phyloP scores from a whole-genome alignment of 2,797 vertebrate genomes.

The Aplochiton taeniatus region DNA sequence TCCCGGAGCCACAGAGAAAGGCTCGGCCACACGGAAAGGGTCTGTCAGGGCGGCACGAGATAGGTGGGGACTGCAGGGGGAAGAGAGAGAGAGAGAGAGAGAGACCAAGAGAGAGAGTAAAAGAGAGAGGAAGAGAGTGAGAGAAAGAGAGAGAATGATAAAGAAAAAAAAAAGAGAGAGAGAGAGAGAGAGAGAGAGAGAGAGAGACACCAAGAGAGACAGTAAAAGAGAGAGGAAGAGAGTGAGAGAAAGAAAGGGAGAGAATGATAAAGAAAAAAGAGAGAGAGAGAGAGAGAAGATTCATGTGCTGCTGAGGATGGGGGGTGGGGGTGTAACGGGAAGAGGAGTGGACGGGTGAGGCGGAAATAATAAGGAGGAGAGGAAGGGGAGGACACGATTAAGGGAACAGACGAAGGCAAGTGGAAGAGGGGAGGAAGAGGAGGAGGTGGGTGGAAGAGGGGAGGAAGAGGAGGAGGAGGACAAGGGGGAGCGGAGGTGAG shows the following conservation, averaged over 20 bases:
- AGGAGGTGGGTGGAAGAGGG: constrained; percentile 22
- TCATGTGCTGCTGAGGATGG: constrained; percentile 19
- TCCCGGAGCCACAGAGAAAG: too few relatives aligned
- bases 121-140: too few relatives aligned
- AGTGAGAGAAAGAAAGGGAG: constrained; percentile 12
- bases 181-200: constrained; percentile 1
- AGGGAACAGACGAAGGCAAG: constrained; percentile 2
- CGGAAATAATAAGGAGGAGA: constrained; percentile 31
- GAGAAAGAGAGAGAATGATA: background rate
- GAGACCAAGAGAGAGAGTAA: too few relatives aligned
- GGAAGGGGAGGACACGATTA: constrained; percentile 32
- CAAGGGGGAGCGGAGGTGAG: background rate
- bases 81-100: too few relatives aligned
- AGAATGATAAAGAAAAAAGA: background rate
- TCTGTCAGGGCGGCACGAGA: too few relatives aligned
- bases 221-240: constrained; percentile 23
- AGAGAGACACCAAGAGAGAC: background rate
- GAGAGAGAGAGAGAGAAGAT: background rate
- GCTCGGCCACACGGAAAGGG: too few relatives aligned
- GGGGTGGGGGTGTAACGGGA: constrained; percentile 38
- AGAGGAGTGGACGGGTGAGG: constrained; percentile 36
- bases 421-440: constrained; percentile 16
- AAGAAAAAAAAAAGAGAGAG: background rate
- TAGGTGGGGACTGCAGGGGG: too few relatives aligned
- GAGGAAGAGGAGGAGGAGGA: background rate